Percentiles rank a stretch among this genome's conserved stretches.
phyloP scores from a whole-genome alignment of 2,888 invertebrate genomes.

The Chymomyza amoena region DNA sequence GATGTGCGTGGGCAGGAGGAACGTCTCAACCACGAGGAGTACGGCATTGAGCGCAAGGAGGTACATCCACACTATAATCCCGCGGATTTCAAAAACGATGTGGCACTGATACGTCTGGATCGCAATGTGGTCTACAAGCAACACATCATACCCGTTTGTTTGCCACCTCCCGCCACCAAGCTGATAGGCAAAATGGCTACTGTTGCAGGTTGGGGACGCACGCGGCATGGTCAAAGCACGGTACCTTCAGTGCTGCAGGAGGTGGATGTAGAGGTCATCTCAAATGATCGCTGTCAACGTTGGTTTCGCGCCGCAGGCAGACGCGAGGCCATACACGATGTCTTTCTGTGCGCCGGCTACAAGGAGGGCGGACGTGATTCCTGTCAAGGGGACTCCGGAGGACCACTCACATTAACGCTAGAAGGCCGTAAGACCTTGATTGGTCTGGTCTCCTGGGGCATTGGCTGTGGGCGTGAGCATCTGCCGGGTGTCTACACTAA shows the following conservation, averaged over 20 bases:
- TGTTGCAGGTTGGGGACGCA: slow-evolving; percentile 95
- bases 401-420: slow-evolving; percentile 90
- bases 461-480: slow-evolving; percentile 93
- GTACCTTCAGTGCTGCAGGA: slow-evolving; percentile 92
- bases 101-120: slow-evolving; percentile 90
- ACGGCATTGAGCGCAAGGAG: slow-evolving; percentile 91
- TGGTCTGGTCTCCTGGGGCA: slow-evolving; percentile 93
- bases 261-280: slow-evolving; percentile 91
- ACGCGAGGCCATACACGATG: slow-evolving; percentile 94
- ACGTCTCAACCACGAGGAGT: slow-evolving; percentile 91
- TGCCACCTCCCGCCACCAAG: slow-evolving; percentile 88
- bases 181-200: slow-evolving; percentile 93
- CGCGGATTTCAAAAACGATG: slow-evolving; percentile 93
- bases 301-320: slow-evolving; percentile 95
- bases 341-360: slow-evolving; percentile 95
- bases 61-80: slow-evolving; percentile 95
- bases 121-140: slow-evolving; percentile 92
- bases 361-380: slow-evolving; percentile 90
- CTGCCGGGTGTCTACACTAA: slow-evolving; percentile 95
- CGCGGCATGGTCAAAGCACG: slow-evolving; percentile 91
- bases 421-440: slow-evolving; percentile 92
- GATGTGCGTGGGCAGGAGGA: slow-evolving; percentile 92
- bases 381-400: slow-evolving; percentile 89
- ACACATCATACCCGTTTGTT: slow-evolving; percentile 94
- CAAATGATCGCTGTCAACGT: slow-evolving; percentile 93